A percentile compares a stretch with the other conserved stretches of the same genome.
phyloP scores from a whole-genome alignment of 1,140 invertebrate species.

The Pachypsylla venusta region DNA sequence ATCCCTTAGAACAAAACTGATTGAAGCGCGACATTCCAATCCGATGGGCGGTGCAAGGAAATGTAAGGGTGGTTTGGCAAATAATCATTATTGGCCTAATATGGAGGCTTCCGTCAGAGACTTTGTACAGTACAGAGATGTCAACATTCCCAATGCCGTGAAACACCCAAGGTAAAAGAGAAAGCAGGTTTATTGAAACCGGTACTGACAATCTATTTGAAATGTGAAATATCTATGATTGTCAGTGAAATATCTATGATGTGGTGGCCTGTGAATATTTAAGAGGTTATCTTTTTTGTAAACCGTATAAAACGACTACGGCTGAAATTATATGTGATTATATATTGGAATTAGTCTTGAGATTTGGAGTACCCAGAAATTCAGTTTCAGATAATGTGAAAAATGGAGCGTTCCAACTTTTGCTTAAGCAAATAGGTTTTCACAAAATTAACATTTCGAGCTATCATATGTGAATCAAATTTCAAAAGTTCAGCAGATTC shows the following conservation, averaged over 20 bases:
- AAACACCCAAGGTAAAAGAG: neutral
- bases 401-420: too few relatives aligned
- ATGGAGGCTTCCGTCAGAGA: neutral
- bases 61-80: neutral
- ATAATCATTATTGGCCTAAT: neutral
- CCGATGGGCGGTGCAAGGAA: neutral
- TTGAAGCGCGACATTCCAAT: neutral
- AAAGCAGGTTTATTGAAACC: neutral
- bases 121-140: neutral
- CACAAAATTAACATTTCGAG: too few relatives aligned
- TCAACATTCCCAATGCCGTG: neutral
- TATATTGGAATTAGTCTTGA: too few relatives aligned
- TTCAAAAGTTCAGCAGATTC: too few relatives aligned
- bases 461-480: too few relatives aligned
- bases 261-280: neutral
- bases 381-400: too few relatives aligned
- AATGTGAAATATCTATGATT: neutral
- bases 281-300: neutral
- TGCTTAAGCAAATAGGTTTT: too few relatives aligned
- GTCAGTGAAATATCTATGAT: neutral
- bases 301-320: neutral
- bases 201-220: neutral
- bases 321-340: too few relatives aligned
- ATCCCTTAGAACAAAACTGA: neutral
- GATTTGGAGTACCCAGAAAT: too few relatives aligned